Percentiles rank a stretch among this genome's conserved stretches.
Evolutionary conservation across 2,888 invertebrate species (phyloP).

Genomic region (Epinotia brunnichana): DNA sequence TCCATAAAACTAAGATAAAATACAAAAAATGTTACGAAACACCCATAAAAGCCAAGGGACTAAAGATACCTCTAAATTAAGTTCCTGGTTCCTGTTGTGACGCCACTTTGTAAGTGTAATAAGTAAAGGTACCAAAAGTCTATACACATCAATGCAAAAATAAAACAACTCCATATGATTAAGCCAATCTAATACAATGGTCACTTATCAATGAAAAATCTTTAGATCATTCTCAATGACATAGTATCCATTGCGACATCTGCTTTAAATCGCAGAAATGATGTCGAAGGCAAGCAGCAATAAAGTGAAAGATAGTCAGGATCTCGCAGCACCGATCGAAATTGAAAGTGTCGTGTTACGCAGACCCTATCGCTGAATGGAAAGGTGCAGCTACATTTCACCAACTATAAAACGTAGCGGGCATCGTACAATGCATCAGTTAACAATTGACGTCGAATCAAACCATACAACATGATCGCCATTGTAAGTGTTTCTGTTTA

Average conservation of each 20-base stretch:
- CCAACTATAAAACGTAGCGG: slow-evolving; percentile 78
- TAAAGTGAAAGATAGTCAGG: slow-evolving; percentile 45
- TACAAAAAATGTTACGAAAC: neutral
- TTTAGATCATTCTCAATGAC: slow-evolving; percentile 28
- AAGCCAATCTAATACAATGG: slow-evolving; percentile 61
- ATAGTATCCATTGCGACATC: slow-evolving; percentile 52
- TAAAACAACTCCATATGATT: slow-evolving; percentile 56
- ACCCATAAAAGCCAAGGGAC: slow-evolving; percentile 6
- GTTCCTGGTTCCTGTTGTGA: slow-evolving; percentile 33
- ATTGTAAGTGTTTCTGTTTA: slow-evolving; percentile 69
- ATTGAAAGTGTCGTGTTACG: slow-evolving; percentile 52
- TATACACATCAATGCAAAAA: slow-evolving; percentile 60
- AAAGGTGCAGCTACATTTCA: slow-evolving; percentile 78
- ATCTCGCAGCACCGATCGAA: slow-evolving; percentile 23
- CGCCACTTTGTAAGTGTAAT: slow-evolving; percentile 47
- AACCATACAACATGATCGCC: slow-evolving; percentile 79
- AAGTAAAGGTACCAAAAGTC: slow-evolving; percentile 56
- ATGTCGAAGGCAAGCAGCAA: slow-evolving; percentile 46
- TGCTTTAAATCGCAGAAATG: neutral
- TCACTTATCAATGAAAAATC: slow-evolving; percentile 48
- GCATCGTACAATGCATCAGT: slow-evolving; percentile 72
- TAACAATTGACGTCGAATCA: slow-evolving; percentile 70
- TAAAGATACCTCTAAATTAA: neutral
- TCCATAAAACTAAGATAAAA: slow-evolving; percentile 2
- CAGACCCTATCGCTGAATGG: slow-evolving; percentile 76